Conservation (phyloP, 2,797 vertebrate species). For the Macropus fuliginosus region DNA sequence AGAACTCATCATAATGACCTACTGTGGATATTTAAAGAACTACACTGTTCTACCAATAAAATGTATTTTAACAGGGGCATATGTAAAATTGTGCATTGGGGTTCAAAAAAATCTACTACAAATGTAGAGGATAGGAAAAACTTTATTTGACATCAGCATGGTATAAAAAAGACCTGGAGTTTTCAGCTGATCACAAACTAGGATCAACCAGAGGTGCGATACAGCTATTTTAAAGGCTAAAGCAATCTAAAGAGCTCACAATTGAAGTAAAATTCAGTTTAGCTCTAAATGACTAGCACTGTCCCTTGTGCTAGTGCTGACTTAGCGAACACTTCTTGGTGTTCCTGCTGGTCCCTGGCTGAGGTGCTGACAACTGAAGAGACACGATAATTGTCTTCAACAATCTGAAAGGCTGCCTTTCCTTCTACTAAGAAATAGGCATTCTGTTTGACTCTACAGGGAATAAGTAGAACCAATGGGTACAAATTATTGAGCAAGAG, state of each 20-base stretch:
- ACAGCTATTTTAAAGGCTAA: neutral
- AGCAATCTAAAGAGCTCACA: neutral
- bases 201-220: neutral
- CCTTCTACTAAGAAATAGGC: neutral
- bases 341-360: neutral
- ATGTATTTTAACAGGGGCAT: conserved; percentile 16
- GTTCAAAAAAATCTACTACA: conserved; percentile 16
- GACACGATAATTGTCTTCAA: neutral
- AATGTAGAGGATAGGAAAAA: neutral
- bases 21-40: conserved; percentile 15
- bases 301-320: neutral
- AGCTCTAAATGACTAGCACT: neutral
- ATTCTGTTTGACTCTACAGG: neutral
- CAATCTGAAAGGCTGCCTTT: neutral
- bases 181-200: conserved; percentile 24
- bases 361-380: neutral
- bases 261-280: neutral
- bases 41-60: conserved; percentile 29
- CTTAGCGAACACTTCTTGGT: neutral
- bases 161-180: neutral
- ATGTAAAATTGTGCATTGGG: conserved; percentile 35
- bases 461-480: neutral
- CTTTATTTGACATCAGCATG: conserved; percentile 4
- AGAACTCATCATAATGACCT: neutral
- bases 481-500: neutral